Base-by-base conservation (phyloP, 2,113 vertebrate species). In the Oxyura jamaicensis region DNA sequence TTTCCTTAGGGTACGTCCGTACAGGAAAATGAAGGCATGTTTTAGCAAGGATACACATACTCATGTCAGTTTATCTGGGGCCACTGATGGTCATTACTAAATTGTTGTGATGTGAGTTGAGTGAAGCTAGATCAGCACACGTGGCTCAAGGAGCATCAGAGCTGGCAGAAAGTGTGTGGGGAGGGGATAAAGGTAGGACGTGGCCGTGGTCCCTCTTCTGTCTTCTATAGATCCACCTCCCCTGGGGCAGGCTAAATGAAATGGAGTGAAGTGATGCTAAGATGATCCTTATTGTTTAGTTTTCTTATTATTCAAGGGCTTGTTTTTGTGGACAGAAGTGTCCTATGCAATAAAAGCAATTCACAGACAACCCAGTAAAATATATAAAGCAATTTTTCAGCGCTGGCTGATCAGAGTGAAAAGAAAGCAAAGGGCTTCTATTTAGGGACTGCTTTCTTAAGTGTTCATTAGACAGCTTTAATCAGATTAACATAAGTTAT, bases 401-500 rank as follows among this genome's bases (percentile, higher is more conserved):
- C 41, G 10, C 63, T 66, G 31, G 20, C 68, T 84, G 15, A 55
- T 88, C 29, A 53, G 26, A 73, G 10, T 52, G 33, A 58, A 83
- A 92, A 58, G 33, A 79, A 68, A 83, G 29, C 41, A 85, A 66
- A 83, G 56, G 68, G 11, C 20, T 62, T 58, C 29, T 66, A 0
- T 90, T 83, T 77, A 35, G 80, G 28, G 53, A 33, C 33, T 79
- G 58, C 33, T 88, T 83, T 76, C 56, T 69, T 85, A 86, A 88
- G 33, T 21, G 10, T 59, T 91, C 28, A 53, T 93, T 85, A 69
- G 71, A 44, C 28, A 88, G 55, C 53, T 90, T 91, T 93, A 93
- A 93, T 50, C 48, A 88, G 88, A 83, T 95, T 91, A 91, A 66
- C 17, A 8, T 93, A 88, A 94, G 19, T 44, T 86, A 25, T 83